phyloP scores from a whole-genome alignment of 1,140 invertebrate genomes.

The Zaprionus gabonicus region DNA sequence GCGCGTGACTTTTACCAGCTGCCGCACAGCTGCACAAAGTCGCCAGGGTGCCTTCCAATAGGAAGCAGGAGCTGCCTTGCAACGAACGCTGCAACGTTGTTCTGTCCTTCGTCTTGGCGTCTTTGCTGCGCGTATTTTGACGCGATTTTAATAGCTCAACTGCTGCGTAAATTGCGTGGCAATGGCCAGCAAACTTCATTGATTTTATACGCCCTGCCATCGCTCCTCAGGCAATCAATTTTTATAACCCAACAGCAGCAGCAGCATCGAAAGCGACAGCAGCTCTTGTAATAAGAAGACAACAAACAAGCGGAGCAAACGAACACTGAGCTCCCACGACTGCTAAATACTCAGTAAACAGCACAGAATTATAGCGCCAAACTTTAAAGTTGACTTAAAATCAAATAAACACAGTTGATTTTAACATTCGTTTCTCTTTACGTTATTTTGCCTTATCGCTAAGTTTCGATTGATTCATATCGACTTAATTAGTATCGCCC shows the following conservation, averaged over 20 bases:
- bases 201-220: slow-evolving; percentile 51
- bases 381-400: no score
- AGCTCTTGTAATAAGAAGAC: slow-evolving; percentile 18
- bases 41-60: neutral
- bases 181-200: slow-evolving; percentile 50
- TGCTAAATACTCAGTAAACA: neutral
- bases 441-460: no score
- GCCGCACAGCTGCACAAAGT: neutral
- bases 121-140: slow-evolving; percentile 10
- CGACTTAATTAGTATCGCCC: no score
- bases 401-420: no score
- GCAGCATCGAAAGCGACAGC: slow-evolving; percentile 20
- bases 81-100: neutral
- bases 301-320: neutral
- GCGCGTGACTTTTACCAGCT: slow-evolving; percentile 16
- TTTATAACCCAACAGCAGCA: slow-evolving; percentile 63
- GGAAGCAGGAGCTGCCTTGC: neutral
- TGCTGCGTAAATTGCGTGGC: slow-evolving; percentile 58
- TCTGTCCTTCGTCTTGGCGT: neutral
- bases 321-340: neutral
- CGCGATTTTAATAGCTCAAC: slow-evolving; percentile 42
- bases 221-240: slow-evolving; percentile 63
- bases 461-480: no score
- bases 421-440: no score
- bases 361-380: no score